Evolutionary conservation across 2,113 vertebrate genomes (phyloP).

Genomic region (Carassius carassius): DNA sequence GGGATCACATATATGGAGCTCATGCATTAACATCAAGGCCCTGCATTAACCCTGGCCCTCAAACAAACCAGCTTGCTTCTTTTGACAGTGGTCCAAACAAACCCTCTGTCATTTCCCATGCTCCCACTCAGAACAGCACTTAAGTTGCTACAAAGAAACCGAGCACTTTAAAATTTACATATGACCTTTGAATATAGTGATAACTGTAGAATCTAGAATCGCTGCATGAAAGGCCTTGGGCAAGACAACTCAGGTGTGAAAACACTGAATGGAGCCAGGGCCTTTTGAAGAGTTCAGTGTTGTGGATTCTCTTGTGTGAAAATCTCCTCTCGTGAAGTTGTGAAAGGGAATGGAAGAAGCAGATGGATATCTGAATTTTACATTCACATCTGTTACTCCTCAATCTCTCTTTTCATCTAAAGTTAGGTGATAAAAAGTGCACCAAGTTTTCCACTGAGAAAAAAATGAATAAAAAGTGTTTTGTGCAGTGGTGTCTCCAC

Average conservation of each 20-base stretch:
- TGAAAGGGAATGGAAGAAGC: not conserved
- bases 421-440: not conserved
- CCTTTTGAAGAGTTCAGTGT: not conserved
- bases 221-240: constrained; percentile 17
- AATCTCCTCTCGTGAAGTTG: constrained; percentile 18
- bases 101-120: constrained; percentile 28
- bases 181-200: constrained; percentile 32
- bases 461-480: no score
- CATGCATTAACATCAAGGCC: not conserved
- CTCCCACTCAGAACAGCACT: constrained; percentile 37
- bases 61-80: constrained; percentile 2
- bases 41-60: not conserved
- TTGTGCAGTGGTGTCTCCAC: not conserved
- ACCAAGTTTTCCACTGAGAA: no score
- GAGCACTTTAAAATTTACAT: constrained; percentile 30
- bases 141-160: constrained; percentile 15
- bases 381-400: not conserved
- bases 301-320: constrained; percentile 4
- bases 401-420: not conserved
- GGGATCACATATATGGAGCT: not conserved
- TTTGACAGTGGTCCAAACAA: constrained; percentile 24
- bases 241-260: constrained; percentile 26
- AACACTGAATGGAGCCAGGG: constrained; percentile 34
- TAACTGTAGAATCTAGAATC: constrained; percentile 7
- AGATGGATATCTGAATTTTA: not conserved